These are phyloP conservation scores for Palythoa caribaeorum DNA, from an alignment of 92 coral and sea anemone genomes.

Conservation along the genomic window DNA sequence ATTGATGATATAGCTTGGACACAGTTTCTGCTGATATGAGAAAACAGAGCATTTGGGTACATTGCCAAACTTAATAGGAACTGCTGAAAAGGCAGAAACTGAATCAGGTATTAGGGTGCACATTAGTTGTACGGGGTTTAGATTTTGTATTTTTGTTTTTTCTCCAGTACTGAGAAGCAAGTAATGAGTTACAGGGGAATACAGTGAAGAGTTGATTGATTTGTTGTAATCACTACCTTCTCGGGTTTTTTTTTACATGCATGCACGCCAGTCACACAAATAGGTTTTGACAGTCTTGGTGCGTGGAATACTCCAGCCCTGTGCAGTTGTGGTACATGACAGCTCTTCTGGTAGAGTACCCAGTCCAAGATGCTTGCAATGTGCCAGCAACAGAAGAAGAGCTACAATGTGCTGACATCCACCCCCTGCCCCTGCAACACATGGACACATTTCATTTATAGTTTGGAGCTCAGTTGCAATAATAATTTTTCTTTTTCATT, in stretches of 20 bases:
- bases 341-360: too few relatives aligned
- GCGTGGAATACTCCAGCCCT: conserved; percentile 41
- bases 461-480: neutral
- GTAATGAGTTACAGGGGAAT: conserved; percentile 29
- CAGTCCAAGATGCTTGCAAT: conserved; percentile 31
- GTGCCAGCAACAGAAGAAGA: conserved; percentile 24
- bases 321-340: too few relatives aligned
- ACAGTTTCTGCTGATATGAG: conserved; percentile 68
- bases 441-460: too few relatives aligned
- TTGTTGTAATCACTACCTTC: too few relatives aligned
- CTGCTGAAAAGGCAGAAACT: neutral
- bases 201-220: conserved; percentile 8
- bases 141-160: neutral
- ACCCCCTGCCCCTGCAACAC: too few relatives aligned
- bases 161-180: conserved; percentile 17
- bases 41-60: conserved; percentile 48
- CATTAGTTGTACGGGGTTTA: conserved; percentile 45
- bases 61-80: conserved; percentile 59
- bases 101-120: conserved; percentile 32
- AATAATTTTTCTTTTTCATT: too few relatives aligned
- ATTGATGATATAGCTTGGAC: conserved; percentile 67
- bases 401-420: conserved; percentile 38
- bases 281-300: too few relatives aligned
- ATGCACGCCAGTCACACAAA: neutral
- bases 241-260: conserved; percentile 22